Evolutionary conservation across 2,888 invertebrate genomes (phyloP).

Genomic region (Drosophila niveifrons): DNA sequence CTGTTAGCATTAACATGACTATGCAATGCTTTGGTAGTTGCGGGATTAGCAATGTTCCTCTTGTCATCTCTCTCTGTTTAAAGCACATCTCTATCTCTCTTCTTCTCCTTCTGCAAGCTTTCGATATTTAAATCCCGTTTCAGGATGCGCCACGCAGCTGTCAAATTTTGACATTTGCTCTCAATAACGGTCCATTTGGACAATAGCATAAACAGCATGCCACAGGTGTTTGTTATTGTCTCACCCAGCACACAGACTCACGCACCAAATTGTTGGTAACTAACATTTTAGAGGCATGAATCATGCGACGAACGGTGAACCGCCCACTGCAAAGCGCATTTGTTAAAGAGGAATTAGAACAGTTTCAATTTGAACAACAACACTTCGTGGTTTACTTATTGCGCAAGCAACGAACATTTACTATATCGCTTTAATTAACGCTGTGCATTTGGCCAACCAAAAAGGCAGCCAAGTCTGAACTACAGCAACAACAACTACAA

Average conservation of each 20-base stretch:
- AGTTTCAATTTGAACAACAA: constrained; percentile 25
- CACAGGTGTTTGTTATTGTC: constrained; percentile 62
- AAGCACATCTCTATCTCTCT: not conserved
- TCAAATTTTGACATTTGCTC: constrained; percentile 69
- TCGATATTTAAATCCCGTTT: constrained; percentile 43
- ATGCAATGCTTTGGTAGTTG: too few species aligned
- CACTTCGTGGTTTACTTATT: constrained; percentile 46
- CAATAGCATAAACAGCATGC: constrained; percentile 47
- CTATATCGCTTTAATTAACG: constrained; percentile 63
- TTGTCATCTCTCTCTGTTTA: not conserved
- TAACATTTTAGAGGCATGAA: constrained; percentile 54
- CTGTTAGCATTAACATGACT: not conserved
- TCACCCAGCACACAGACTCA: constrained; percentile 6
- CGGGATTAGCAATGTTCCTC: not conserved
- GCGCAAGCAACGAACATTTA: constrained; percentile 46
- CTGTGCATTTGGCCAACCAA: constrained; percentile 65
- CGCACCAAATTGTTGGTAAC: constrained; percentile 25
- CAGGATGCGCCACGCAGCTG: constrained; percentile 63
- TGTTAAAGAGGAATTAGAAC: constrained; percentile 53
- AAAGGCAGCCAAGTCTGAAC: constrained; percentile 16
- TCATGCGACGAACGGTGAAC: constrained; percentile 41
- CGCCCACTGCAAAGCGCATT: constrained; percentile 46
- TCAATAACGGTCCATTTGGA: constrained; percentile 39
- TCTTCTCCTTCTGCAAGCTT: constrained; percentile 32
- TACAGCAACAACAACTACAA: constrained; percentile 32